phyloP scores from a whole-genome alignment of 2,113 vertebrate species.

The Todiramphus chloris region DNA sequence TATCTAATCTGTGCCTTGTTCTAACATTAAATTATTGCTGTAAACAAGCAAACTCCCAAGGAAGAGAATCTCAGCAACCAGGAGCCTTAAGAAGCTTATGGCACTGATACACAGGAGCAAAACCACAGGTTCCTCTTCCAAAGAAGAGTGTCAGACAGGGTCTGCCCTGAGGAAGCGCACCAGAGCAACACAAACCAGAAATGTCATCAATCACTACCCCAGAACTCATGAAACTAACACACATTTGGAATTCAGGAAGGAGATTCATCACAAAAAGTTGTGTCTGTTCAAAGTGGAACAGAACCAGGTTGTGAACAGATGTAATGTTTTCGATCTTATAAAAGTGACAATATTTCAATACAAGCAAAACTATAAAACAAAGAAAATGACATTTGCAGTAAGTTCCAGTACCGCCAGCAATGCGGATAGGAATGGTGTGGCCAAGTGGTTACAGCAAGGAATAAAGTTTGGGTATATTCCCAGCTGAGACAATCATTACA shows the following conservation, averaged over 20 bases:
- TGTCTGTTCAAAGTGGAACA: conserved; percentile 11
- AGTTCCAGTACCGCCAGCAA: not conserved
- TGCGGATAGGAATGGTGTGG: not conserved
- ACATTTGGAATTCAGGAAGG: conserved; percentile 20
- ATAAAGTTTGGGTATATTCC: conserved; percentile 27
- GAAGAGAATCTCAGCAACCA: not conserved
- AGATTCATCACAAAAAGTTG: conserved; percentile 37
- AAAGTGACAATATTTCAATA: conserved; percentile 43
- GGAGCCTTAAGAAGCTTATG: not conserved
- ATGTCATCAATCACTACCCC: not conserved
- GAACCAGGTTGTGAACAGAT: conserved; percentile 61
- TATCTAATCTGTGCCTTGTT: not conserved
- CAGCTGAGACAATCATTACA: not conserved
- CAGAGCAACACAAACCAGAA: not conserved
- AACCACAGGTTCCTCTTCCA: not conserved
- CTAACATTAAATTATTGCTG: not conserved
- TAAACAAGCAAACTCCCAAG: not conserved
- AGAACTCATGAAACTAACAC: not conserved
- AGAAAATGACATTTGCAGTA: conserved; percentile 51
- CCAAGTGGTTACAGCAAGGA: conserved; percentile 21
- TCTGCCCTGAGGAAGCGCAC: not conserved
- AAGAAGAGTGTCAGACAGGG: not conserved
- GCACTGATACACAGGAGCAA: not conserved
- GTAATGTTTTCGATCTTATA: conserved; percentile 37
- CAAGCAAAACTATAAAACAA: conserved; percentile 34